Conservation (phyloP, 2,113 vertebrate genomes). For the Rhabdornis inornatus region DNA sequence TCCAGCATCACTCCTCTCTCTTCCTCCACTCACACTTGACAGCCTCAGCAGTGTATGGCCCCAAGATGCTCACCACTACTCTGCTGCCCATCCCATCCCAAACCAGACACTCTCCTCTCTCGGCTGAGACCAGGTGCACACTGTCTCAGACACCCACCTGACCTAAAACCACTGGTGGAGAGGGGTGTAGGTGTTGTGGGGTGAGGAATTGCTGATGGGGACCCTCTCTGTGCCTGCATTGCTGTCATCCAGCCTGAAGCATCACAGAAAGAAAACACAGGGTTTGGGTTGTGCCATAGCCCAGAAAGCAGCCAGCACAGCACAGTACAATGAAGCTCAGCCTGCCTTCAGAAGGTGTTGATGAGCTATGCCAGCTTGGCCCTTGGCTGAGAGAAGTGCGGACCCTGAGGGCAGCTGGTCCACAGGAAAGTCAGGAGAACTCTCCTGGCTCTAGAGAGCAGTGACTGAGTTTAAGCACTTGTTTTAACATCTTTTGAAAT, state of each 20-base stretch:
- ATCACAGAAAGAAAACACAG: background rate
- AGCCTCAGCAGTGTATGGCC: background rate
- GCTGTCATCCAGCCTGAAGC: background rate
- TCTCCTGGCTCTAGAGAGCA: background rate
- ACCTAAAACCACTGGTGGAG: background rate
- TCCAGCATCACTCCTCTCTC: background rate
- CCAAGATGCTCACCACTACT: background rate
- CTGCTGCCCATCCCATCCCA: background rate
- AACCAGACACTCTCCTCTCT: background rate
- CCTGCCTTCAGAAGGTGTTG: background rate
- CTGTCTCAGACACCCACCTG: background rate
- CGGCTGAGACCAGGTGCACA: background rate
- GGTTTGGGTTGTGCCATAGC: background rate
- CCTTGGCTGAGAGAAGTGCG: background rate
- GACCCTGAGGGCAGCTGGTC: background rate
- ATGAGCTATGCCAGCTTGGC: background rate
- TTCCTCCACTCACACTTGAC: background rate
- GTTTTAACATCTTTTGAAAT: background rate
- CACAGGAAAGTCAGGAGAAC: rapidly evolving
- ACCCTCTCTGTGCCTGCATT: background rate
- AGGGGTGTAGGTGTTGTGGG: background rate
- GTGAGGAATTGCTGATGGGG: background rate
- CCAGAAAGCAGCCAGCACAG: background rate
- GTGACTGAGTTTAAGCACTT: background rate
- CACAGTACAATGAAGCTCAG: background rate